A percentile compares a stretch with the other conserved stretches of the same genome.
Conservation (phyloP, 2,113 vertebrate species). For the Python bivittatus region DNA sequence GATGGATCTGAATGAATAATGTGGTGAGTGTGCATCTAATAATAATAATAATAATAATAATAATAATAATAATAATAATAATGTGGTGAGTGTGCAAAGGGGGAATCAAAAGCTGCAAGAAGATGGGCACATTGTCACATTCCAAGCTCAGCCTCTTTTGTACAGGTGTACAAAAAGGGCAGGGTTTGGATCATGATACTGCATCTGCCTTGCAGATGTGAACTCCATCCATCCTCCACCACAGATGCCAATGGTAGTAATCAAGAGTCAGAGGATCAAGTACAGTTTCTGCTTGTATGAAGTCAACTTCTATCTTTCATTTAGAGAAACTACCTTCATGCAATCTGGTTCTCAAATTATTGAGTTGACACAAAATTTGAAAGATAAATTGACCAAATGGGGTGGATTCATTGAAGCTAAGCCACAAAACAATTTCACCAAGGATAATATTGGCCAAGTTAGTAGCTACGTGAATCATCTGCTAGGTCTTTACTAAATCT, state of each 20-base stretch:
- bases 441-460: not conserved
- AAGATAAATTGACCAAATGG: not conserved
- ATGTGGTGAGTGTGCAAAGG: not conserved
- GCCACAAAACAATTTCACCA: not conserved
- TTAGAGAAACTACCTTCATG: not conserved
- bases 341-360: not conserved
- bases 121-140: not conserved
- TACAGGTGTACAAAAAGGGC: not conserved
- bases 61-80: not conserved
- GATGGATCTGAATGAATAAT: not conserved
- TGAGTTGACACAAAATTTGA: not conserved
- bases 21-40: not conserved
- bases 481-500: not conserved
- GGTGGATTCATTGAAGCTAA: not conserved
- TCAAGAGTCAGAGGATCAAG: not conserved
- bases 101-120: not conserved
- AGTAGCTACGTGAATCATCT: not conserved
- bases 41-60: not conserved
- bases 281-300: not conserved
- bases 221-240: not conserved
- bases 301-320: not conserved
- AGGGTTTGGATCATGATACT: not conserved
- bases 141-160: not conserved
- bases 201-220: not conserved
- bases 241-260: not conserved